These are phyloP conservation scores for Tetanocera ferruginea DNA, from an alignment of 2,888 invertebrate species.

Conservation along the genomic window DNA sequence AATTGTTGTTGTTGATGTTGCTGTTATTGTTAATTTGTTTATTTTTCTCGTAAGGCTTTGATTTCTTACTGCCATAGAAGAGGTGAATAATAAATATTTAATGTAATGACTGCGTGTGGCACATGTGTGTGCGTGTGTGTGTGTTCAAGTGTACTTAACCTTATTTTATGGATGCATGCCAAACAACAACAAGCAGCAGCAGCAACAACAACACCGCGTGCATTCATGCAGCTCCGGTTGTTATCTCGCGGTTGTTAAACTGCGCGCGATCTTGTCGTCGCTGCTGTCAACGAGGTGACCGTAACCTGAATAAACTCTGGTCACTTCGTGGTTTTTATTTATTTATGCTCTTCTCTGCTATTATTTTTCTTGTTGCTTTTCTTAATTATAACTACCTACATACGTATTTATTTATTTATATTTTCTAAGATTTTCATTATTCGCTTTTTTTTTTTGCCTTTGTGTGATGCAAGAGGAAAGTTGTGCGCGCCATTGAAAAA, in stretches of 20 bases:
- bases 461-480: not conserved
- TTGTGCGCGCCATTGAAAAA: not conserved
- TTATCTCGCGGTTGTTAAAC: conserved; percentile 16
- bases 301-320: conserved; percentile 35
- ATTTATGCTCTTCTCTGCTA: not conserved
- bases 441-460: not conserved
- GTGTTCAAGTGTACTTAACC: conserved; percentile 24
- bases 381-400: not conserved
- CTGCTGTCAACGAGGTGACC: conserved; percentile 23
- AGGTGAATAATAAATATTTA: not conserved
- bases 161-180: conserved; percentile 17
- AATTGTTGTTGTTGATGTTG: not conserved
- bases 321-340: not conserved
- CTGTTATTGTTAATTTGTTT: not conserved
- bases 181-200: not conserved
- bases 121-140: not conserved
- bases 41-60: not conserved
- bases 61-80: not conserved
- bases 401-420: not conserved
- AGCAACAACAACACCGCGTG: not conserved
- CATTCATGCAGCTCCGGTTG: not conserved
- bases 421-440: not conserved
- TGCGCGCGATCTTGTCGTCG: not conserved
- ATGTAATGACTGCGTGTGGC: not conserved
- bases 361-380: conserved; percentile 1